A percentile compares a stretch with the other conserved stretches of the same genome.
Conservation (phyloP, 2,113 vertebrate species). For the Panurus biarmicus region DNA sequence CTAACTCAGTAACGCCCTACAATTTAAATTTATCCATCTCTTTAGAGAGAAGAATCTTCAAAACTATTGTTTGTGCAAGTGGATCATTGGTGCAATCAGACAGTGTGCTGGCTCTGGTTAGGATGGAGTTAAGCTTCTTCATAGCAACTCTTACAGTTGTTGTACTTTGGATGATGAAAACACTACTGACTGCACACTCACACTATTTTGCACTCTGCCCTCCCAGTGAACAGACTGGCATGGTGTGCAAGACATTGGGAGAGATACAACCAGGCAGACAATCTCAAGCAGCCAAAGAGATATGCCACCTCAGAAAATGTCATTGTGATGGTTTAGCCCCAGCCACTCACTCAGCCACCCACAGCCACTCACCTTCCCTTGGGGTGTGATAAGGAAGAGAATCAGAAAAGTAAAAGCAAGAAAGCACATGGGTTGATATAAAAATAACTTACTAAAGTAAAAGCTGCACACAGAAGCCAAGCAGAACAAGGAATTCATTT, state of each 20-base stretch:
- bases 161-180: not conserved
- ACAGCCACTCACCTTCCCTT: not conserved
- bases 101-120: not conserved
- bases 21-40: not conserved
- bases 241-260: not conserved
- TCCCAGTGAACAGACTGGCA: not conserved
- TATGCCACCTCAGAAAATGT: not conserved
- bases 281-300: not conserved
- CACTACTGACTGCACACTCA: not conserved
- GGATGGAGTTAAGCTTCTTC: not conserved
- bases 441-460: not conserved
- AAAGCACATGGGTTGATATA: not conserved
- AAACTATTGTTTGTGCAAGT: not conserved
- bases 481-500: not conserved
- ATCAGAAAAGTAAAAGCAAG: not conserved
- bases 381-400: not conserved
- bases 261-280: not conserved
- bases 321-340: not conserved
- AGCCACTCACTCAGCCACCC: not conserved
- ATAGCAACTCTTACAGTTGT: fast-evolving
- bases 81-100: not conserved
- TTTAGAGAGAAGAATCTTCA: not conserved
- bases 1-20: not conserved
- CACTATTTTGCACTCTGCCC: not conserved
- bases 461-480: fast-evolving